Conservation (phyloP, 2,797 vertebrate species). For the Danio tinwini region DNA sequence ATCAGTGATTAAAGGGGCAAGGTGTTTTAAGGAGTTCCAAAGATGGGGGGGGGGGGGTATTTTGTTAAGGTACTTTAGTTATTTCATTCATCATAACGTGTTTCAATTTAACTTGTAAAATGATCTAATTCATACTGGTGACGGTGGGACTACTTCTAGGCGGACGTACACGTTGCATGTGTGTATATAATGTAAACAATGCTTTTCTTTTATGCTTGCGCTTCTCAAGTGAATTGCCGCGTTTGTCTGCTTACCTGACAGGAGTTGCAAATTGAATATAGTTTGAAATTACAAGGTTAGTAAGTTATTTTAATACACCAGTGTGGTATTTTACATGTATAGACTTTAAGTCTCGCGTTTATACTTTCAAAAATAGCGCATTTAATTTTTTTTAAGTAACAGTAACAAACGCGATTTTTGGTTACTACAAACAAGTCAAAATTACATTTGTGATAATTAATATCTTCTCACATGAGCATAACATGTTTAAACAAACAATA, state of each 20-base stretch:
- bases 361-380: neutral
- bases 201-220: neutral
- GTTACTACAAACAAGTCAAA: neutral
- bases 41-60: no score
- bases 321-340: neutral
- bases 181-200: neutral
- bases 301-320: neutral
- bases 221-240: neutral
- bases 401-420: neutral
- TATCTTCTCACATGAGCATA: neutral
- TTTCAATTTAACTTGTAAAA: neutral
- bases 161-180: neutral
- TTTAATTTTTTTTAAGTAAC: neutral
- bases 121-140: neutral
- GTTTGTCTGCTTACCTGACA: neutral
- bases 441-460: neutral
- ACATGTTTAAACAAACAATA: neutral
- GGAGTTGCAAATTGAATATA: neutral
- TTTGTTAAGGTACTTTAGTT: neutral
- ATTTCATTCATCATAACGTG: no score
- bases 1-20: neutral
- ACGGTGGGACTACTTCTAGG: neutral
- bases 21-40: neutral
- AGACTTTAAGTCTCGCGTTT: neutral
- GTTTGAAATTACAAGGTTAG: neutral